Conservation (phyloP, 2,797 vertebrate species). For the Apodemus agrarius region DNA sequence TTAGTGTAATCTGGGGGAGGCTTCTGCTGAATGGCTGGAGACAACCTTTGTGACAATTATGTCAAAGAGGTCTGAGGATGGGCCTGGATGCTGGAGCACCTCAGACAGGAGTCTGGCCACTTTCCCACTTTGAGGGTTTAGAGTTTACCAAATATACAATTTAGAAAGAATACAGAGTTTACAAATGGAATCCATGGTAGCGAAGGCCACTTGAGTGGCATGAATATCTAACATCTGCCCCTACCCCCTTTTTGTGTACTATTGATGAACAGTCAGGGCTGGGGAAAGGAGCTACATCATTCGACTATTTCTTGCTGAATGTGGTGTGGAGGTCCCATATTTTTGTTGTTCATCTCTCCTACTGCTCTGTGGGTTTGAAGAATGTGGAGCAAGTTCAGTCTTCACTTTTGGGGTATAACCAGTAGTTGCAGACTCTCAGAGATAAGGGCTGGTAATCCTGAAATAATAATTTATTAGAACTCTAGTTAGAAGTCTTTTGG, state of each 20-base stretch:
- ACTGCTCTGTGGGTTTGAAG: neutral
- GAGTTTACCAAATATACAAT: neutral
- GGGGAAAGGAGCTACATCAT: neutral
- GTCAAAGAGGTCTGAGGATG: neutral
- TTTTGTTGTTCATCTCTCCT: neutral
- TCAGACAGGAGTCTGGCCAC: neutral
- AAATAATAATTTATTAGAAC: neutral
- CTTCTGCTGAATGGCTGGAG: neutral
- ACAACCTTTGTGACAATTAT: neutral
- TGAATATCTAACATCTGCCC: neutral
- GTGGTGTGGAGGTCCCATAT: neutral
- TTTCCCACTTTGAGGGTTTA: neutral
- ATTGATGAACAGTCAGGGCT: neutral
- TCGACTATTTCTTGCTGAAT: neutral
- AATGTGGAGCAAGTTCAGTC: neutral
- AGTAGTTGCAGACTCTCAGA: neutral
- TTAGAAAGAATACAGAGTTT: neutral
- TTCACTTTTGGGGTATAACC: no score
- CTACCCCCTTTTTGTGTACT: neutral
- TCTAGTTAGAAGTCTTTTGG: neutral
- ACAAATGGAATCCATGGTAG: neutral
- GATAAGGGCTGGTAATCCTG: neutral
- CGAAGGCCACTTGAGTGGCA: neutral
- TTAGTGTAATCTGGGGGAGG: neutral
- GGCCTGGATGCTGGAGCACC: neutral